Base-by-base conservation (phyloP, 37 sponge, comb jelly and placozoan genomes). In the Tethya wilhelma region DNA sequence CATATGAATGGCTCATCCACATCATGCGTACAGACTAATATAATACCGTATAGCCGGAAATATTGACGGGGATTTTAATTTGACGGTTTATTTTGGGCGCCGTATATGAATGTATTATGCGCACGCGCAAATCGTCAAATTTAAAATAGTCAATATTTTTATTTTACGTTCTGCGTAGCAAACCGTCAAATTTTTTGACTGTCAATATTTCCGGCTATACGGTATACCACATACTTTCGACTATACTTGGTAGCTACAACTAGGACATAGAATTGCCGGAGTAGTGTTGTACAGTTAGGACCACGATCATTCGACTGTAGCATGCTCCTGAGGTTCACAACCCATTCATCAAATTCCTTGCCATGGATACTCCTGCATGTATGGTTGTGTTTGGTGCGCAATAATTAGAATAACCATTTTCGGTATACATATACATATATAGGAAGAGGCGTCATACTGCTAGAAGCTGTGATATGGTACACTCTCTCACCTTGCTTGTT, bases 161-260 rank as follows among this genome's bases (percentile, higher is more conserved):
- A n/a, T n/a, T n/a, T n/a, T n/a, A n/a, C n/a, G n/a, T n/a, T n/a
- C n/a, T n/a, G n/a, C n/a, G n/a, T n/a, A n/a, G n/a, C n/a, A n/a
- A n/a, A n/a, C n/a, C n/a, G n/a, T n/a, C n/a, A n/a, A n/a, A n/a
- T n/a, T n/a, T n/a, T n/a, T n/a, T n/a, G n/a, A n/a, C n/a, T n/a
- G n/a, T n/a, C n/a, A n/a, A n/a, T n/a, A n/a, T n/a, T n/a, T n/a
- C n/a, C n/a, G n/a, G n/a, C n/a, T n/a, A n/a, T n/a, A n/a, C n/a
- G n/a, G n/a, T n/a, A n/a, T n/a, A n/a, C n/a, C n/a, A n/a, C n/a
- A 53, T 69, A 90, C 90, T 73, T 90, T 66, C 90, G 44, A 26
- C 44, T 77, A 73, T 90, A 82, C 41, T 86, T 86, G 57, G 92
- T 87, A 56, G 81, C 92, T 9, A 73, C 72, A 37, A 60, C 63